Conservation (phyloP, 37 sponge, comb jelly and placozoan genomes). For the Beroe ovata region DNA sequence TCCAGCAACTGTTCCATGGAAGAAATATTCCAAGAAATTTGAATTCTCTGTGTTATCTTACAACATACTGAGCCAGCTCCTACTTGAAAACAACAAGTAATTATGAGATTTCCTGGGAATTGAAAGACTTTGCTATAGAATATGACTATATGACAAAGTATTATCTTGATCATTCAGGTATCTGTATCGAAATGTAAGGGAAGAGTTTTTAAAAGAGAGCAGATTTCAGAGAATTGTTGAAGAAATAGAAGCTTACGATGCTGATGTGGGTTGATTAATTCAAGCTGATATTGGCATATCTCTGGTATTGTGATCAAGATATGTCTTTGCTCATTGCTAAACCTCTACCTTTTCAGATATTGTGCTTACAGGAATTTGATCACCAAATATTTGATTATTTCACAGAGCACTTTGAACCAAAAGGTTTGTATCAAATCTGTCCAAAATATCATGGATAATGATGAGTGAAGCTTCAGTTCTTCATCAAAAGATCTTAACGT, state of each 20-base stretch:
- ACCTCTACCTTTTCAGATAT: conserved; percentile 19
- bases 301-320: too few relatives aligned
- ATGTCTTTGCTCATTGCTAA: too few relatives aligned
- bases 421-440: conserved; percentile 24
- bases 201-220: background rate
- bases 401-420: conserved; percentile 24
- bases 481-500: too few relatives aligned
- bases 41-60: conserved; percentile 34
- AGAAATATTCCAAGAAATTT: conserved; percentile 5
- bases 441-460: too few relatives aligned
- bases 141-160: too few relatives aligned
- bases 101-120: too few relatives aligned
- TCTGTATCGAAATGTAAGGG: conserved; percentile 10
- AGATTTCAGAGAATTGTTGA: conserved; percentile 2
- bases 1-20: conserved; percentile 45
- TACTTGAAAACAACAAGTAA: conserved; percentile 65
- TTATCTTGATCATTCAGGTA: too few relatives aligned
- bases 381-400: conserved; percentile 17
- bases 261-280: conserved; percentile 54
- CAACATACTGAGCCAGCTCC: conserved; percentile 33
- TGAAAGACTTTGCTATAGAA: too few relatives aligned
- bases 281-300: too few relatives aligned
- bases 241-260: conserved; percentile 40
- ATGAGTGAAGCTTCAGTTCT: too few relatives aligned
- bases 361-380: conserved; percentile 56